These are phyloP conservation scores for Drosophila lacteicornis DNA, from an alignment of 1,140 invertebrate species.

Conservation along the genomic window DNA sequence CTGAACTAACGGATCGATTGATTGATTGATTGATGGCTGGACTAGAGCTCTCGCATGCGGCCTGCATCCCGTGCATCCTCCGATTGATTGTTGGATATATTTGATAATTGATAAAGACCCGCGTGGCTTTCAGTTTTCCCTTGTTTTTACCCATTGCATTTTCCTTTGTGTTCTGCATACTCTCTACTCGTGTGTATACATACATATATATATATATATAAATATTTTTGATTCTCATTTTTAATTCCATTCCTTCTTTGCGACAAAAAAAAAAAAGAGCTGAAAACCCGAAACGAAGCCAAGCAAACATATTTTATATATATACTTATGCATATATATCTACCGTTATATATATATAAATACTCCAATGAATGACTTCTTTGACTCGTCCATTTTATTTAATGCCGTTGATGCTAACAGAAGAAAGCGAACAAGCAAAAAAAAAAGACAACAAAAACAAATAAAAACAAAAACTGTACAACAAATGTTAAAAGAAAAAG, in stretches of 20 bases:
- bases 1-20: conserved; percentile 33
- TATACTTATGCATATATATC: conserved; percentile 66
- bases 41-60: conserved; percentile 37
- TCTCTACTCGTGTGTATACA: conserved; percentile 20
- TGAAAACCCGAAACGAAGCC: conserved; percentile 15
- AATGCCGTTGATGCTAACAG: conserved; percentile 83
- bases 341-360: conserved; percentile 49
- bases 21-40: conserved; percentile 26
- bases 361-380: conserved; percentile 84
- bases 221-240: conserved; percentile 39
- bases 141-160: conserved; percentile 48
- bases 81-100: conserved; percentile 16
- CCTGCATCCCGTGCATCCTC: conserved; percentile 26
- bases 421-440: conserved; percentile 71
- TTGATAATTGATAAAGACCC: conserved; percentile 11
- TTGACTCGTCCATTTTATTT: conserved; percentile 85
- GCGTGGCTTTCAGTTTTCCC: conserved; percentile 9
- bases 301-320: conserved; percentile 52
- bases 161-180: conserved; percentile 31
- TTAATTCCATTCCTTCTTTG: conserved; percentile 24
- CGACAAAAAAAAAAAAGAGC: conserved; percentile 2
- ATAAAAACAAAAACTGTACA: conserved; percentile 47
- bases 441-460: conserved; percentile 34
- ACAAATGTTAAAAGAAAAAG: conserved; percentile 45
- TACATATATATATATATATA: conserved; percentile 63